A percentile compares a stretch with the other conserved stretches of the same genome.
Conservation (phyloP, 1,140 invertebrate genomes). For the Atopsyche davidsoni region DNA sequence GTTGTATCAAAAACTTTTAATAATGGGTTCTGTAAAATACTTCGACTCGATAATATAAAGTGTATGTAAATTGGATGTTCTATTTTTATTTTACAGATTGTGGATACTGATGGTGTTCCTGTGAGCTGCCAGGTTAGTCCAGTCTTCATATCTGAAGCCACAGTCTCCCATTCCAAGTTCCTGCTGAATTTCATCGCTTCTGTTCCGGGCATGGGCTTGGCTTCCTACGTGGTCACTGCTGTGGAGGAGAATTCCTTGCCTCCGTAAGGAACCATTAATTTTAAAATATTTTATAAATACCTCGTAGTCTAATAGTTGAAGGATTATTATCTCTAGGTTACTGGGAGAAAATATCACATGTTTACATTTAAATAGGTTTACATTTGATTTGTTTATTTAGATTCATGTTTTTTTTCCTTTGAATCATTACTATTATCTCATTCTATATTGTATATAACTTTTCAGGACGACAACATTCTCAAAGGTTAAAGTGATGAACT, state of each 20-base stretch:
- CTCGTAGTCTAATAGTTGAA: too few relatives aligned
- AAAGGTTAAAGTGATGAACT: conserved; percentile 18
- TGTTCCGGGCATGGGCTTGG: conserved; percentile 37
- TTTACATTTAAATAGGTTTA: too few relatives aligned
- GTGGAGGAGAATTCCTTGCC: conserved; percentile 33
- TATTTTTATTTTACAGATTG: conserved; percentile 33
- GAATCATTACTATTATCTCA: conserved; percentile 34
- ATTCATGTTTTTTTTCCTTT: conserved; percentile 35
- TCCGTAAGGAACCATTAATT: conserved; percentile 34
- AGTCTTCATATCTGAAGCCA: conserved; percentile 22
- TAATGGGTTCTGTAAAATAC: not conserved
- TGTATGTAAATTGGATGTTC: too few relatives aligned
- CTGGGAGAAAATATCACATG: too few relatives aligned
- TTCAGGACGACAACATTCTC: conserved; percentile 22
- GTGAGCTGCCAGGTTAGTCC: conserved; percentile 31
- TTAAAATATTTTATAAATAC: conserved; percentile 10
- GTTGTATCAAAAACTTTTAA: not conserved
- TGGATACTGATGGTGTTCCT: conserved; percentile 39
- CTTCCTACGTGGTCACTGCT: conserved; percentile 31
- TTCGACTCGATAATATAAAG: not conserved
- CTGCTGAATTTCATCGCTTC: conserved; percentile 41
- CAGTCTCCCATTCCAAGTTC: conserved; percentile 35
- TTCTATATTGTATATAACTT: conserved; percentile 5
- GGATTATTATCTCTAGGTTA: too few relatives aligned
- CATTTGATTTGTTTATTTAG: too few relatives aligned